phyloP scores from a whole-genome alignment of 2,888 invertebrate species.

The Psylliodes chrysocephalus region DNA sequence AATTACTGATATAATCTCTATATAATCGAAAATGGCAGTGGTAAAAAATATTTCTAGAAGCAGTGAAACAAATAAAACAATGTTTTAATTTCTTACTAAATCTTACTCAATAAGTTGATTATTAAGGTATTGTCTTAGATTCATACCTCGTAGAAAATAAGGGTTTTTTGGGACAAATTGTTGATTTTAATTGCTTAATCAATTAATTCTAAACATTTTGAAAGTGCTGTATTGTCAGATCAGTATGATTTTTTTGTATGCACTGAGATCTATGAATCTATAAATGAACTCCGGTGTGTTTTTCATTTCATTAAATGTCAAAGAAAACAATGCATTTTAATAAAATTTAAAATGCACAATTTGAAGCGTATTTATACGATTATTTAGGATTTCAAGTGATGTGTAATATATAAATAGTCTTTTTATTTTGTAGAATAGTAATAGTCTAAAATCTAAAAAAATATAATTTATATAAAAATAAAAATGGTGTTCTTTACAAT shows the following conservation, averaged over 20 bases:
- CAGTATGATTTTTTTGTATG: background rate
- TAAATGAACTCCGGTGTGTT: too few relatives aligned
- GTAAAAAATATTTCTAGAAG: constrained; percentile 8
- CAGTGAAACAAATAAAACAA: background rate
- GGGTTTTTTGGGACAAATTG: background rate
- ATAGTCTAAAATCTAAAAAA: constrained; percentile 51
- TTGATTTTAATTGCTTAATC: background rate
- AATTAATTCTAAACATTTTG: background rate
- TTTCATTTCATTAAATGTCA: background rate
- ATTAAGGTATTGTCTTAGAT: background rate
- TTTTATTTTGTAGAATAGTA: constrained; percentile 20
- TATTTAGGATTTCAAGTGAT: constrained; percentile 16
- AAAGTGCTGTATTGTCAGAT: background rate
- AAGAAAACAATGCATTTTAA: background rate
- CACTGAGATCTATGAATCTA: background rate
- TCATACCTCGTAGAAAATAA: background rate
- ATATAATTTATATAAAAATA: constrained; percentile 60
- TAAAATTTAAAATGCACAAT: background rate
- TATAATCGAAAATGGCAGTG: constrained; percentile 30
- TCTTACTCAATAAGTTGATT: background rate
- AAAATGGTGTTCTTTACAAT: constrained; percentile 56
- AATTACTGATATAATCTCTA: constrained; percentile 15
- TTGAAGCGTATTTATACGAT: constrained; percentile 12
- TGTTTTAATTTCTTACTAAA: background rate
- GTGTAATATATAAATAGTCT: constrained; percentile 22